Evolutionary conservation across 1,140 invertebrate genomes (phyloP).

Genomic region (Cydia strobilella): DNA sequence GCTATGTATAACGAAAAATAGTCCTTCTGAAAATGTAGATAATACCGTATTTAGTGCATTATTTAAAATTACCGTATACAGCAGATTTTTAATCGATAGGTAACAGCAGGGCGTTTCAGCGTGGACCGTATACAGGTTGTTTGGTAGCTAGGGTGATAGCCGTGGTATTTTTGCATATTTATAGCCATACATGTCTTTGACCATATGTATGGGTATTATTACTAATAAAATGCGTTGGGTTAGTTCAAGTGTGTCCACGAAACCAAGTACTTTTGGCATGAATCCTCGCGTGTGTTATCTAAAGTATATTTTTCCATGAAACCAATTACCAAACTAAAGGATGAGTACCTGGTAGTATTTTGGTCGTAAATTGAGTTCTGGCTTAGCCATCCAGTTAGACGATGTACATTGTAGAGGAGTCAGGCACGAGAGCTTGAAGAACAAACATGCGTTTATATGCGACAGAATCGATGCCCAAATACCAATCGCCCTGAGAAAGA

Average conservation of each 20-base stretch:
- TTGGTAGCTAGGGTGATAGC: too few species aligned
- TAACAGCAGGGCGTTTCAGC: too few species aligned
- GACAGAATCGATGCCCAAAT: constrained; percentile 72
- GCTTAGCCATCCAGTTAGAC: constrained; percentile 71
- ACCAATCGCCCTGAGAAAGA: constrained; percentile 57
- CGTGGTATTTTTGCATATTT: too few species aligned
- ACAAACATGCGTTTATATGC: constrained; percentile 70
- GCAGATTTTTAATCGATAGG: neutral
- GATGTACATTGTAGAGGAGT: constrained; percentile 68
- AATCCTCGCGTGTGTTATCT: too few species aligned
- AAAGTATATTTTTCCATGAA: neutral
- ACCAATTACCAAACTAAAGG: neutral
- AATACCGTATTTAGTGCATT: neutral
- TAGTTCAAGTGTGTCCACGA: too few species aligned
- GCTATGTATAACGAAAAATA: constrained; percentile 70
- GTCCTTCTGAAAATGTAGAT: constrained; percentile 50
- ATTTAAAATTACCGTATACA: neutral
- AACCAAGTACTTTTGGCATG: too few species aligned
- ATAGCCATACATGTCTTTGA: too few species aligned
- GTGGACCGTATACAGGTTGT: too few species aligned
- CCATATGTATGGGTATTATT: too few species aligned
- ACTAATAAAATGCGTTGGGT: too few species aligned
- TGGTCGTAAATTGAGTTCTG: constrained; percentile 59
- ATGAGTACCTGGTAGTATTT: constrained; percentile 62
- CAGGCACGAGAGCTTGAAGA: constrained; percentile 72